Conservation (phyloP, 2,888 invertebrate genomes). For the Tridacna crocea region DNA sequence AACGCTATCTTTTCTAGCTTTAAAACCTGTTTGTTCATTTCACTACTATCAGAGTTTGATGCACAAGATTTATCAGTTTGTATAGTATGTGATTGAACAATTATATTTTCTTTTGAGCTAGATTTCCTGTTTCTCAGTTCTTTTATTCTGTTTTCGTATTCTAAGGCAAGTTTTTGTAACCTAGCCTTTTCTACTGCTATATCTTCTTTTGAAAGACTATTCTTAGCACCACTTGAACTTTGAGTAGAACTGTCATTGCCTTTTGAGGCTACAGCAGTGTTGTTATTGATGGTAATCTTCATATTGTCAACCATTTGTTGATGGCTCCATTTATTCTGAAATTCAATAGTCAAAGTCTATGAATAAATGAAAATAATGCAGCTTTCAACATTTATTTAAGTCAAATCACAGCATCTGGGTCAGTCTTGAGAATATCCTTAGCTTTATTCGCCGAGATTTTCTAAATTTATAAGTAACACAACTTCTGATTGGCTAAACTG, state of each 20-base stretch:
- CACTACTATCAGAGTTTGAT: conserved; percentile 19
- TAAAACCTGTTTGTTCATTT: conserved; percentile 33
- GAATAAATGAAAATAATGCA: too few relatives aligned
- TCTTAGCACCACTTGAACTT: not conserved
- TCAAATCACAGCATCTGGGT: too few relatives aligned
- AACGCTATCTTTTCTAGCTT: conserved; percentile 52
- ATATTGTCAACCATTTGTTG: conserved; percentile 14
- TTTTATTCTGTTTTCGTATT: conserved; percentile 71
- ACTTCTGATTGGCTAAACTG: too few relatives aligned
- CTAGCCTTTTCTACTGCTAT: conserved; percentile 70
- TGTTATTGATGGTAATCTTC: conserved; percentile 35
- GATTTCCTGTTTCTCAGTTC: conserved; percentile 56
- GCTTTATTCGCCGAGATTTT: too few relatives aligned
- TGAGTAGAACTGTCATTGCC: not conserved
- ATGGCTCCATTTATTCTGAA: conserved; percentile 15
- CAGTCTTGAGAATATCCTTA: too few relatives aligned
- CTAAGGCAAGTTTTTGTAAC: conserved; percentile 68
- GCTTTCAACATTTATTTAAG: too few relatives aligned
- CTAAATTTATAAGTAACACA: too few relatives aligned
- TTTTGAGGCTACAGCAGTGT: not conserved
- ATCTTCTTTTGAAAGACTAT: conserved; percentile 5
- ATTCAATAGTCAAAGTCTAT: conserved; percentile 4
- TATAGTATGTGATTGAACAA: not conserved
- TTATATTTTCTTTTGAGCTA: conserved; percentile 7
- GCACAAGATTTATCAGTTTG: not conserved